Conservation (phyloP, 2,888 invertebrate genomes). For the Acanthococcus lagerstroemiae region DNA sequence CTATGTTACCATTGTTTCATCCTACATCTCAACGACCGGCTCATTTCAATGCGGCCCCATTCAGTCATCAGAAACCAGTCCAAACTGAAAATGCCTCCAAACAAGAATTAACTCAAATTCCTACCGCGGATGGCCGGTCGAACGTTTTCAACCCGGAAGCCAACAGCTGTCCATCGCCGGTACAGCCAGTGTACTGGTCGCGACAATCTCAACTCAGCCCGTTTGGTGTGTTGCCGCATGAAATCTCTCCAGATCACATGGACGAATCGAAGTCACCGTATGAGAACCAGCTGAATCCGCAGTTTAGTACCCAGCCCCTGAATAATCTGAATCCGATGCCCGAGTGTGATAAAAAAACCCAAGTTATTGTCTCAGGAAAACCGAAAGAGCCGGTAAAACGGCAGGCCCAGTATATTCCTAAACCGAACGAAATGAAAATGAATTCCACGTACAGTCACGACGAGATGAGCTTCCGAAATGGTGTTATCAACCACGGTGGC, state of each 20-base stretch:
- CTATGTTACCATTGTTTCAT: conserved; percentile 22
- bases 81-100: background rate
- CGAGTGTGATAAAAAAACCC: conserved; percentile 9
- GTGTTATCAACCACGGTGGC: conserved; percentile 11
- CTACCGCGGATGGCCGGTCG: background rate
- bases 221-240: conserved; percentile 17
- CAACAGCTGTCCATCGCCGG: background rate
- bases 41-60: conserved; percentile 6
- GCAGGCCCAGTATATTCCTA: background rate
- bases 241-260: conserved; percentile 7
- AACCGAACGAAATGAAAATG: background rate
- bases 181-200: conserved; percentile 16
- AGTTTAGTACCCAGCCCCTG: background rate
- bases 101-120: conserved; percentile 9
- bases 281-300: background rate
- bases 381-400: background rate
- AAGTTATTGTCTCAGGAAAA: background rate
- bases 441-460: background rate
- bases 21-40: conserved; percentile 10
- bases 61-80: background rate
- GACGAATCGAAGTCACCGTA: conserved; percentile 1
- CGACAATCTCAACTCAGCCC: conserved; percentile 14
- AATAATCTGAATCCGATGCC: background rate
- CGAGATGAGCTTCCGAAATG: conserved; percentile 7
- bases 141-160: no score